Evolutionary conservation across 1,140 invertebrate species (phyloP).

Genomic region (Euglossa dilemma): DNA sequence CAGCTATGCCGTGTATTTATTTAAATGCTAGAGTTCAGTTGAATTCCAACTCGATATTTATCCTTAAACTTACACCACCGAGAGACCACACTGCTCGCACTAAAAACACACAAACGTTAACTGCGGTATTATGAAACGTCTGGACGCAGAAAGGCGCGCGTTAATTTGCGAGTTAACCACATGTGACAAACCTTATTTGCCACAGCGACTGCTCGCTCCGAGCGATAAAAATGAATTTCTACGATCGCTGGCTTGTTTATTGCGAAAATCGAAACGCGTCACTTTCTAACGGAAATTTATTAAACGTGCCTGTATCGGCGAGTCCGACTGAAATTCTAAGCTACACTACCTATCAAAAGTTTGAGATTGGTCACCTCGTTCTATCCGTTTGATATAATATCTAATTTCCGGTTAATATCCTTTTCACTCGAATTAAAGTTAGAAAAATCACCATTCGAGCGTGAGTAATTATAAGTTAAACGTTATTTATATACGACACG

Average conservation of each 20-base stretch:
- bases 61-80: background rate
- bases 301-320: no score
- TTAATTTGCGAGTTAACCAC: slow-evolving; percentile 6
- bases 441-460: background rate
- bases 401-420: background rate
- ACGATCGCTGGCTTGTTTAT: background rate
- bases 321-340: background rate
- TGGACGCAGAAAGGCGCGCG: background rate
- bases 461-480: background rate
- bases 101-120: background rate
- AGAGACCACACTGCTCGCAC: background rate
- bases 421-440: background rate
- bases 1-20: background rate
- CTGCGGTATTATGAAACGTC: background rate
- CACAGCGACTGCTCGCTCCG: background rate
- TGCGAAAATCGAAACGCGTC: slow-evolving; percentile 2
- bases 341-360: background rate
- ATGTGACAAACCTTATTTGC: slow-evolving; percentile 5
- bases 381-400: no score
- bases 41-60: slow-evolving; percentile 7
- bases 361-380: background rate
- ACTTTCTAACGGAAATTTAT: background rate
- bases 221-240: background rate
- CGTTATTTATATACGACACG: background rate
- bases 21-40: background rate